These are phyloP conservation scores for Labeo rohita DNA, from an alignment of 2,113 vertebrate species.

Conservation along the genomic window DNA sequence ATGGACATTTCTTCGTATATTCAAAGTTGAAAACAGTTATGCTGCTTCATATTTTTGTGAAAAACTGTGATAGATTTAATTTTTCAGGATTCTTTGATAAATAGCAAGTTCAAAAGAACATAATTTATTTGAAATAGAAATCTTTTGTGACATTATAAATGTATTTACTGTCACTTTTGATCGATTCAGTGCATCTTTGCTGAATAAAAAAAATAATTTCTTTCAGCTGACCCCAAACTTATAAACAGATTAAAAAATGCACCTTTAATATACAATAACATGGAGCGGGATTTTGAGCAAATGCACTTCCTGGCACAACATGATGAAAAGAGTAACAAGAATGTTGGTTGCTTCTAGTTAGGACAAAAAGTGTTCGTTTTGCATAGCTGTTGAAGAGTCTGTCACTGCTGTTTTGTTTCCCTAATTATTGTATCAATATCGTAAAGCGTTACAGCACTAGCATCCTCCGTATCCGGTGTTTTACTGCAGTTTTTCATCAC, in stretches of 20 bases:
- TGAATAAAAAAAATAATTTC: neutral
- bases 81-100: too few relatives aligned
- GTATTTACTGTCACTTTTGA: neutral
- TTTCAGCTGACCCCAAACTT: too few relatives aligned
- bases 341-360: neutral
- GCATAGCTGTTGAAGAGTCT: neutral
- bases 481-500: constrained; percentile 11
- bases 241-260: neutral
- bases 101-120: too few relatives aligned
- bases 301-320: neutral
- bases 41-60: too few relatives aligned
- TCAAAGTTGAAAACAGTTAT: too few relatives aligned
- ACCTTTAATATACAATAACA: neutral
- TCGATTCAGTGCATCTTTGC: too few relatives aligned
- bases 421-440: constrained; percentile 9
- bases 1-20: too few relatives aligned
- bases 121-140: too few relatives aligned
- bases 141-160: neutral
- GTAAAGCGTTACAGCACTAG: neutral
- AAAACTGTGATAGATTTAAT: too few relatives aligned
- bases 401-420: neutral
- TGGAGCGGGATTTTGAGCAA: neutral
- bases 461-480: neutral
- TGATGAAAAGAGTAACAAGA: neutral
- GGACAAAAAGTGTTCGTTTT: neutral